phyloP scores from a whole-genome alignment of 2,888 invertebrate genomes.

The Drosophila planitibia region DNA sequence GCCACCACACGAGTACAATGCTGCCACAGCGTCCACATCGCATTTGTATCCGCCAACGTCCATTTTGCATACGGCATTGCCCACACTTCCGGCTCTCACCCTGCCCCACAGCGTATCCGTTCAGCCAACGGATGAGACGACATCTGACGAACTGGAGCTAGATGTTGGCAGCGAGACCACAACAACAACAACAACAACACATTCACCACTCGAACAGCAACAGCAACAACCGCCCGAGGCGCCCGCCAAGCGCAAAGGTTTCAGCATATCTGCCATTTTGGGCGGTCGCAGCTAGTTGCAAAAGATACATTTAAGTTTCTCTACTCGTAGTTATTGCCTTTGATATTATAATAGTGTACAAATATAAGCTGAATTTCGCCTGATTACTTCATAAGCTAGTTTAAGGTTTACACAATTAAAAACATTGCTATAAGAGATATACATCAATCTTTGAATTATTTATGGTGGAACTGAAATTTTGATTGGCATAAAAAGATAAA shows the following conservation, averaged over 20 bases:
- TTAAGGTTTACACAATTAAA: conserved; percentile 32
- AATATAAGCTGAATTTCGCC: conserved; percentile 47
- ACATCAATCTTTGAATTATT: not conserved
- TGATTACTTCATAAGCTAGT: conserved; percentile 61
- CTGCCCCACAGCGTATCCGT: conserved; percentile 61
- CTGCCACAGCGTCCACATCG: conserved; percentile 27
- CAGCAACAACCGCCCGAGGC: conserved; percentile 58
- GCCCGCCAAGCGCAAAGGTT: conserved; percentile 79
- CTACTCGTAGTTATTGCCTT: conserved; percentile 10
- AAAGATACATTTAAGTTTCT: not conserved
- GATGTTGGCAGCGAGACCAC: conserved; percentile 69
- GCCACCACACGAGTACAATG: conserved; percentile 71
- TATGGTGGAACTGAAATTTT: not conserved
- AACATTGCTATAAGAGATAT: conserved; percentile 23
- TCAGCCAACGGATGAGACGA: conserved; percentile 60
- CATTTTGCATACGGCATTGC: conserved; percentile 64
- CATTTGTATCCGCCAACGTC: conserved; percentile 63
- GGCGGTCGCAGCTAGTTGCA: conserved; percentile 77
- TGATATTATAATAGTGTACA: conserved; percentile 45
- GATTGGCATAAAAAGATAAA: too few species aligned
- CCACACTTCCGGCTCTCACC: conserved; percentile 64
- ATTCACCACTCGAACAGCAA: conserved; percentile 34
- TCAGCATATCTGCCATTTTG: conserved; percentile 85
- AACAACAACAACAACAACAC: conserved; percentile 28
- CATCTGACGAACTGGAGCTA: conserved; percentile 66